Evolutionary conservation across 2,797 vertebrate genomes (phyloP), one percentile per base, ranked within the genome.

Genomic region (Tenualosa thibaudeaui): DNA sequence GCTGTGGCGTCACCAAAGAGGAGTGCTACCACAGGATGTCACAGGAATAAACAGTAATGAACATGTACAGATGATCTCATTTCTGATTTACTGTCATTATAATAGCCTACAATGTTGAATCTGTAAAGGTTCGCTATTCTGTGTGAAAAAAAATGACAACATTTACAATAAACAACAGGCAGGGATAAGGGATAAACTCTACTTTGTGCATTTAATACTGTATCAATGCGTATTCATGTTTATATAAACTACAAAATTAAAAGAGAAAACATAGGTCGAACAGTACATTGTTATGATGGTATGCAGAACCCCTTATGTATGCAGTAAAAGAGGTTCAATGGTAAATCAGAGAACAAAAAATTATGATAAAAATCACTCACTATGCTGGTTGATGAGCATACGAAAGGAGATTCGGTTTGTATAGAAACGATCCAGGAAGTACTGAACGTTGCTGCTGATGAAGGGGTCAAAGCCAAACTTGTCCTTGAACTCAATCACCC

Each of bases 321-420:
- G 9, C 10, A 0, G 31, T 68, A 26, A 31, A 1, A 31, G 31
- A 31, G 31, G 31, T 0, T 31, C 7, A 68, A 6, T 0, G 37
- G 24, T 1, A 13, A 37, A 75, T 5, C 5, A 75, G 3, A 75
- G 15, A 13, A 75, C 37, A 17, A 43, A 43, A 75, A 0, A 5
- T 19, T 19, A 17, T 54, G 51, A 31, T 54, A 53, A 43, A 17
- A 24, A 22, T 24, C 91, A 96, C 97, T 94, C 93, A 97, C 97
- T 97, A 93, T 97, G 97, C 82, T 97, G 97, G 91, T 97, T 97
- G 93, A 97, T 97, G 86, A 97, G 96, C 97, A 97, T 97, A 81
- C 97, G 95, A 90, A 97, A 97, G 58, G 97, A 97, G 91, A 97
- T 97, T 86, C 97, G 96, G 88, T 96, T 97, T 92, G 95, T 97